Evolutionary conservation across 2,888 invertebrate genomes (phyloP).

Genomic region (Luperina testacea): DNA sequence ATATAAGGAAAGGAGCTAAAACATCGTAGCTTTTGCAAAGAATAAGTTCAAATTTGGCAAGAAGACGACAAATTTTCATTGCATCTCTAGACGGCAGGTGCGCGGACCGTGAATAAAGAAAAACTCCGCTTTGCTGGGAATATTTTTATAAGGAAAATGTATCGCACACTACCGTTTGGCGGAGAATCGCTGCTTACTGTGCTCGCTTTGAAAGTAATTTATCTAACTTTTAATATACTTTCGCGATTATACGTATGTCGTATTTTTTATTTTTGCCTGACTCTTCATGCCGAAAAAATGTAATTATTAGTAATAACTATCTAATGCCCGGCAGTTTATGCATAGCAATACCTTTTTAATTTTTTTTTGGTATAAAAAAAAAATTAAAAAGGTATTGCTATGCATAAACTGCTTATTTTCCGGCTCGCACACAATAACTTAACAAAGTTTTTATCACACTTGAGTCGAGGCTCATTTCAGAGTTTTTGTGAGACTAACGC

Average conservation of each 20-base stretch:
- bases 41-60: slow-evolving; percentile 84
- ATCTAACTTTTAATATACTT: slow-evolving; percentile 70
- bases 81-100: slow-evolving; percentile 81
- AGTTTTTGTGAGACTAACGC: neutral
- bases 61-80: slow-evolving; percentile 85
- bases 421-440: neutral
- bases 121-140: slow-evolving; percentile 75
- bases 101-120: slow-evolving; percentile 81
- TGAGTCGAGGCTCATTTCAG: neutral
- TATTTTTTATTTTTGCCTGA: slow-evolving; percentile 51
- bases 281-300: slow-evolving; percentile 21
- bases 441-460: neutral
- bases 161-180: slow-evolving; percentile 73
- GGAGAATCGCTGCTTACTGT: slow-evolving; percentile 77
- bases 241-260: slow-evolving; percentile 51
- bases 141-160: slow-evolving; percentile 83
- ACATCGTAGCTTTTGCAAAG: slow-evolving; percentile 74
- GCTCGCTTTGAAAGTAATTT: slow-evolving; percentile 71
- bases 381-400: too few relatives aligned
- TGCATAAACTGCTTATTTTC: too few relatives aligned
- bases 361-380: neutral
- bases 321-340: neutral
- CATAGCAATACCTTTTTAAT: neutral
- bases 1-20: slow-evolving; percentile 72
- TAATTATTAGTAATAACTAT: neutral